Percentiles rank a stretch among this genome's conserved stretches.
Evolutionary conservation across 2,797 vertebrate genomes (phyloP).

Genomic region (Malurus leucopterus): DNA sequence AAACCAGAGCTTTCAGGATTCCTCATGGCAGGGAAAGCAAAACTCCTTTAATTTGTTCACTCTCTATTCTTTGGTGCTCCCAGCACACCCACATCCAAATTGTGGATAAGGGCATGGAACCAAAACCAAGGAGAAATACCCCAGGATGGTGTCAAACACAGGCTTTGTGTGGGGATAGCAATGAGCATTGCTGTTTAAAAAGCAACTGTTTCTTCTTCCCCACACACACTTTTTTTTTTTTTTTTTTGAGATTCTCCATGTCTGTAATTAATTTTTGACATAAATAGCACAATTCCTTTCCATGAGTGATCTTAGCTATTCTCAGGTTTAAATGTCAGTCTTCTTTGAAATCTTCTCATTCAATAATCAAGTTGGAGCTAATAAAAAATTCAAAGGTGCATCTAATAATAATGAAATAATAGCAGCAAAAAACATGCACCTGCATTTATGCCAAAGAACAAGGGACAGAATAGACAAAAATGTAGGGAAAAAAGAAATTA

Average conservation of each 20-base stretch:
- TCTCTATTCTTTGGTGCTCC: not conserved
- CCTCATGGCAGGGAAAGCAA: slow-evolving; percentile 11
- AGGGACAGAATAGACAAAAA: slow-evolving; percentile 69
- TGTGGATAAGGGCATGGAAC: fast-evolving
- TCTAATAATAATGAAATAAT: slow-evolving; percentile 72
- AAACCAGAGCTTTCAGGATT: slow-evolving; percentile 50
- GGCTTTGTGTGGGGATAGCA: not conserved
- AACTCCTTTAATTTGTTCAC: not conserved
- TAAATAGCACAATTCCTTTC: slow-evolving; percentile 38
- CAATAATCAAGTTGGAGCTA: slow-evolving; percentile 65
- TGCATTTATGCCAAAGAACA: slow-evolving; percentile 67
- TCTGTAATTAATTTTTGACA: slow-evolving; percentile 65
- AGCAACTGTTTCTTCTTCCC: not conserved
- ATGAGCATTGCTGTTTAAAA: not conserved
- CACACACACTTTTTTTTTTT: not conserved
- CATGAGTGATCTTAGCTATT: slow-evolving; percentile 25
- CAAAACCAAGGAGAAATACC: not conserved
- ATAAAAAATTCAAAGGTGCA: slow-evolving; percentile 63
- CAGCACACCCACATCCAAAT: fast-evolving
- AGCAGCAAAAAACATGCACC: slow-evolving; percentile 68
- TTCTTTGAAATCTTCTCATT: slow-evolving; percentile 64
- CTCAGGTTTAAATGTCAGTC: slow-evolving; percentile 58
- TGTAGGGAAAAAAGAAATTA: slow-evolving; percentile 73
- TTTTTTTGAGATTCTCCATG: not conserved
- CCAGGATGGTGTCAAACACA: not conserved